Base-by-base conservation (phyloP, 2,797 vertebrate genomes). In the Phoebastria nigripes region DNA sequence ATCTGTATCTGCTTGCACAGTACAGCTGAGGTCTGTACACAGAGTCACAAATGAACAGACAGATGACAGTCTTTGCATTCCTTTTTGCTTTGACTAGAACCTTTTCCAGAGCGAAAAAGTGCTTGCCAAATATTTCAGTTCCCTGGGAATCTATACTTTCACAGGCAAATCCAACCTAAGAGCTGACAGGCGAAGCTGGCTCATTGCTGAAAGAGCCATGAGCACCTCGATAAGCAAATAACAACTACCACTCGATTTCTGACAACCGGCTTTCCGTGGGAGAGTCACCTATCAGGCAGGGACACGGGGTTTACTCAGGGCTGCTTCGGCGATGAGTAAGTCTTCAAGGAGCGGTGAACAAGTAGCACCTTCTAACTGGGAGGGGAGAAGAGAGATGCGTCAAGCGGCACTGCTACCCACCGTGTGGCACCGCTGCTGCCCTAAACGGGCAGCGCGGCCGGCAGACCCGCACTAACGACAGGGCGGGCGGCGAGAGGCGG, bases 161-260 rank as follows among this genome's bases (percentile, higher is more conserved):
- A 11, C 4, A 1, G 42, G 54, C 15, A 67, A 19, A 35, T 3
- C 49, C 93, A 29, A 9, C 5, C 41, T 1, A 22, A 11, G 44
- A 58, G 46, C 24, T 5, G 31, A 24, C 20, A 56, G 62, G 52
- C 12, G 3, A 39, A 10, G 1, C 55, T 1, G 54, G 4, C 71
- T 41, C 26, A 3, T 1, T 3, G 67, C 84, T 12, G 31, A 10
- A 24, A 5, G 51, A 67, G 47, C 78, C 49, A 21, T 11, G 6
- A 47, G 81, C 73, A 22, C 19, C 33, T 19, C 82, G 51, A 0
- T 5, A 6, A 49, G 49, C 65, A 7, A 29, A 5, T 1, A 29
- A 9, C 25, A 8, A 16, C 20, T 5, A 7, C 6, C 8, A 0
- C 51, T 11, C 9, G 12, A 14, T 1, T 9, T 3, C 4, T 9